Evolutionary conservation across 2,113 vertebrate species (phyloP).

Genomic region (Alligator sinensis): DNA sequence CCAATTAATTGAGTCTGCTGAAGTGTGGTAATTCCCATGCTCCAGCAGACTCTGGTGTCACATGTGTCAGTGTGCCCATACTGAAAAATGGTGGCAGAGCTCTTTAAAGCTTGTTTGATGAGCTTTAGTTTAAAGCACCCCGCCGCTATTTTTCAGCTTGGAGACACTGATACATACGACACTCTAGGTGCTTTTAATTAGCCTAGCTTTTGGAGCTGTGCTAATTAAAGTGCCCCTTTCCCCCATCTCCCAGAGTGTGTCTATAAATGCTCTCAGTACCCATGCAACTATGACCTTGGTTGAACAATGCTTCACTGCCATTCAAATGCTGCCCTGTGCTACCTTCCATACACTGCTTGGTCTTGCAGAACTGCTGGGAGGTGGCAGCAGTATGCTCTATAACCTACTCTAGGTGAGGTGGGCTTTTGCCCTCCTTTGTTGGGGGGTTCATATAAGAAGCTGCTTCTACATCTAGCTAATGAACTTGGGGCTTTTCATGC

Average conservation of each 20-base stretch:
- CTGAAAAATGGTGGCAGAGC: too few species aligned
- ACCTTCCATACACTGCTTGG: rapidly evolving
- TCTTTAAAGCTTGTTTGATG: too few species aligned
- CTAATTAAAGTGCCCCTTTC: too few species aligned
- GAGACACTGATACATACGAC: neutral
- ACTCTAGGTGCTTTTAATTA: rapidly evolving
- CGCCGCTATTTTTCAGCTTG: too few species aligned
- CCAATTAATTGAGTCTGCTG: too few species aligned
- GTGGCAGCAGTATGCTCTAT: neutral
- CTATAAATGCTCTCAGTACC: too few species aligned
- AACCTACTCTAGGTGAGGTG: neutral
- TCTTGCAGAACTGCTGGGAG: neutral
- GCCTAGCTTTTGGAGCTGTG: too few species aligned
- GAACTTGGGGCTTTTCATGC: neutral
- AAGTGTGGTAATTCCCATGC: too few species aligned
- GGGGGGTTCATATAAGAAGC: neutral
- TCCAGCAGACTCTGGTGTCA: too few species aligned
- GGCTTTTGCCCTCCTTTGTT: rapidly evolving
- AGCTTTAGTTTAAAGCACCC: too few species aligned
- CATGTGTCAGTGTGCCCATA: too few species aligned
- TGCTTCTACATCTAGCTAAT: neutral
- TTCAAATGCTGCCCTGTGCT: neutral
- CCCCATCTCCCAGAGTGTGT: too few species aligned
- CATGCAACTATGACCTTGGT: neutral
- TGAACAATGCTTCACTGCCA: neutral